These are phyloP conservation scores for Zosterops borbonicus DNA, from an alignment of 2,113 vertebrate genomes.

Conservation along the genomic window DNA sequence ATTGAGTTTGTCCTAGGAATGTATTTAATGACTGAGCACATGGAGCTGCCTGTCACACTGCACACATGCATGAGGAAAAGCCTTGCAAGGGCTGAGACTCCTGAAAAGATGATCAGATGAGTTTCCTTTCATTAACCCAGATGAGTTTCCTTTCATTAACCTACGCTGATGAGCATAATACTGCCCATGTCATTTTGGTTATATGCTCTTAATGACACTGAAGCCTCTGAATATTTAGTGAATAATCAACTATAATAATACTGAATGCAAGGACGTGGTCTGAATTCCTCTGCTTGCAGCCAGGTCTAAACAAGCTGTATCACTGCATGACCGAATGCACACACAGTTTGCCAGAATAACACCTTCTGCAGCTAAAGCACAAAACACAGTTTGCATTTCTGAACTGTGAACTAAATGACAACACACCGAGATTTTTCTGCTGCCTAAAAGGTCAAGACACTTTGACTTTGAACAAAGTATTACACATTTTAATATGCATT, in stretches of 20 bases:
- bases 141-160: conserved; percentile 66
- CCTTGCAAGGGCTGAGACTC: neutral
- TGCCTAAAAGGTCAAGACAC: neutral
- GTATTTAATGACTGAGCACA: conserved; percentile 52
- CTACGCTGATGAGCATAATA: conserved; percentile 13
- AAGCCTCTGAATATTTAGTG: conserved; percentile 54
- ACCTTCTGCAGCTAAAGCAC: neutral
- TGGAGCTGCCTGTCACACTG: neutral
- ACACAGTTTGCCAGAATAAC: neutral
- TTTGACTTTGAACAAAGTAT: neutral
- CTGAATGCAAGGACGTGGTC: neutral
- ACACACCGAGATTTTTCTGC: neutral
- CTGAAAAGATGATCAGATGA: conserved; percentile 45
- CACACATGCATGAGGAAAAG: neutral
- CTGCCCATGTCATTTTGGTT: conserved; percentile 43
- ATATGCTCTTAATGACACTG: neutral
- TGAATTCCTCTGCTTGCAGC: neutral
- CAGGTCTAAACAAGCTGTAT: neutral
- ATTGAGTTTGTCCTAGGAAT: conserved; percentile 49
- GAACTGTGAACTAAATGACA: neutral
- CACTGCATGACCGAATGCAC: neutral
- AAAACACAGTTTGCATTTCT: neutral
- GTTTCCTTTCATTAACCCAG: conserved; percentile 64
- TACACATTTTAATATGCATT: neutral
- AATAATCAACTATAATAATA: conserved; percentile 43